A percentile compares a stretch with the other conserved stretches of the same genome.
Conservation (phyloP, 2,113 vertebrate species). For the Lophochroa leadbeateri region DNA sequence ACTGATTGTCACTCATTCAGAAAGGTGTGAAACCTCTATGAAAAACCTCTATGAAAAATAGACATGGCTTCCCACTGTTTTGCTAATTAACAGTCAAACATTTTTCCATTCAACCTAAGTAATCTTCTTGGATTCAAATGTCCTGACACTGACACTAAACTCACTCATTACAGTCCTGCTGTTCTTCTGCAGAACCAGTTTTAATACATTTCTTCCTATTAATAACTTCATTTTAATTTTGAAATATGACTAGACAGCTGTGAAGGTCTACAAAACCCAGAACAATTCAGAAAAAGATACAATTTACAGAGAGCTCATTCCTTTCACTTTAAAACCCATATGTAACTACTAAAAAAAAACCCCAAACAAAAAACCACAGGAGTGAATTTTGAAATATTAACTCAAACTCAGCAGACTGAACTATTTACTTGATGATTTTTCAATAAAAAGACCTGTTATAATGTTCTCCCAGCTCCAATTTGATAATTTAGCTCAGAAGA, state of each 20-base stretch:
- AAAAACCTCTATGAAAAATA: background rate
- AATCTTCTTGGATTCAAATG: background rate
- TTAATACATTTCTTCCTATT: background rate
- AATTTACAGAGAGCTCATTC: background rate
- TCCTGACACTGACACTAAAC: background rate
- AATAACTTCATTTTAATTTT: background rate
- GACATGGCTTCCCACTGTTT: background rate
- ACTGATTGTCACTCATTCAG: background rate
- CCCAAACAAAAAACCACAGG: background rate
- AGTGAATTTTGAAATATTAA: background rate
- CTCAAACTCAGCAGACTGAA: background rate
- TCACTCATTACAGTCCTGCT: background rate
- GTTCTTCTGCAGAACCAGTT: background rate
- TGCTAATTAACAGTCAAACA: background rate
- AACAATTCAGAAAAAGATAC: background rate
- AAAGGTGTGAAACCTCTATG: background rate
- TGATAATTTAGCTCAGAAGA: background rate
- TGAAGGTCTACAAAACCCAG: background rate
- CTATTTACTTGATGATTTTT: background rate
- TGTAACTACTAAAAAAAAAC: background rate
- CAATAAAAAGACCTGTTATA: background rate
- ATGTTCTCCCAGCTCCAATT: background rate
- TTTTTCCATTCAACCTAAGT: background rate
- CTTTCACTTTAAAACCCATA: background rate
- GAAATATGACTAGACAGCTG: background rate